Evolutionary conservation across 2,888 invertebrate species (phyloP).

Genomic region (Germaria angustata): DNA sequence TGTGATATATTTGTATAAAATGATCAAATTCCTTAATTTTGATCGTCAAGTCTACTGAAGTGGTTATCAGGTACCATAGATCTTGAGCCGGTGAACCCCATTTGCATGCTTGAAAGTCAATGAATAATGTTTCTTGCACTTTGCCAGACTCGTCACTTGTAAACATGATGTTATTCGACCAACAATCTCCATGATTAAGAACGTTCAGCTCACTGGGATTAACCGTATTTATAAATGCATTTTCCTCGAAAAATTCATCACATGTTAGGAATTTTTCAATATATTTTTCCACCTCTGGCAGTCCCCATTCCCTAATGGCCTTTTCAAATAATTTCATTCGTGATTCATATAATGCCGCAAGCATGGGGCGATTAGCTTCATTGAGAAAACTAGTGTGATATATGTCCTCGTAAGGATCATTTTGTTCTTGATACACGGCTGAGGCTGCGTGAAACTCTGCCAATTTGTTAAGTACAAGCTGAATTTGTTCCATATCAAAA

Average conservation of each 20-base stretch:
- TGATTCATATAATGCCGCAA: slow-evolving; percentile 50
- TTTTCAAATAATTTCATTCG: slow-evolving; percentile 36
- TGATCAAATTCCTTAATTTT: slow-evolving; percentile 74
- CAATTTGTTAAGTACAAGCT: slow-evolving; percentile 71
- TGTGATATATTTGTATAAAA: slow-evolving; percentile 74
- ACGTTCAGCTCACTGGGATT: slow-evolving; percentile 73
- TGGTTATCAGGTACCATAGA: slow-evolving; percentile 73
- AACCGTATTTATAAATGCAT: slow-evolving; percentile 55
- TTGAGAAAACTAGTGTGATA: slow-evolving; percentile 55
- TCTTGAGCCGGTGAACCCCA: slow-evolving; percentile 76
- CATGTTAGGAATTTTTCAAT: slow-evolving; percentile 54
- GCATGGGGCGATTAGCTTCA: slow-evolving; percentile 65
- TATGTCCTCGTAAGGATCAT: slow-evolving; percentile 69
- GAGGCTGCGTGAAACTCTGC: slow-evolving; percentile 77
- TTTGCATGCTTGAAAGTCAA: slow-evolving; percentile 76
- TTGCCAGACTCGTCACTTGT: slow-evolving; percentile 69
- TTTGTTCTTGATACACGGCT: slow-evolving; percentile 69
- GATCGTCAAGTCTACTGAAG: slow-evolving; percentile 72
- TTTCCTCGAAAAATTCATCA: slow-evolving; percentile 63
- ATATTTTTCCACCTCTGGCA: slow-evolving; percentile 70
- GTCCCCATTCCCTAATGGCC: slow-evolving; percentile 71
- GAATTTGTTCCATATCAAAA: slow-evolving; percentile 73
- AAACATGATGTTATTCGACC: slow-evolving; percentile 77
- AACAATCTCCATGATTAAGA: slow-evolving; percentile 76
- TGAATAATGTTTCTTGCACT: slow-evolving; percentile 71